Evolutionary conservation across 2,113 vertebrate genomes (phyloP).

Genomic region (Gadus chalcogrammus): DNA sequence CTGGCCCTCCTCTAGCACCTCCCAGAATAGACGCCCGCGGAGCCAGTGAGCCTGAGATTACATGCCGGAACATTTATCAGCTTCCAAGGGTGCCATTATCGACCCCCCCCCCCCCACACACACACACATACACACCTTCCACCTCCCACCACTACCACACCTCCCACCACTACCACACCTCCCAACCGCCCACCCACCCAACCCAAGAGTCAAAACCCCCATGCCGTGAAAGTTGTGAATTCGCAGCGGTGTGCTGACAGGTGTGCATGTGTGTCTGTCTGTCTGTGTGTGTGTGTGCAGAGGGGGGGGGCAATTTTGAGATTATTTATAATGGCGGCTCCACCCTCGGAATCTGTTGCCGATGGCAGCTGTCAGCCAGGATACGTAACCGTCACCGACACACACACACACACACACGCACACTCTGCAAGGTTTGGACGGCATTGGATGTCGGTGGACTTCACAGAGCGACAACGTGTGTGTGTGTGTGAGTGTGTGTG

Average conservation of each 20-base stretch:
- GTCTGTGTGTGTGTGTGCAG: too few species aligned
- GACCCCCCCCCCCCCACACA: too few species aligned
- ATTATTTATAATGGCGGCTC: constrained; percentile 70
- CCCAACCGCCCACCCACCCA: too few species aligned
- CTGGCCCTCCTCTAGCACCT: constrained; percentile 43
- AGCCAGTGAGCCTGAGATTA: constrained; percentile 51
- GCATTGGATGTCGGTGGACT: too few species aligned
- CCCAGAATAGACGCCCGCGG: constrained; percentile 54
- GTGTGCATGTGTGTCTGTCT: too few species aligned
- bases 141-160: too few species aligned
- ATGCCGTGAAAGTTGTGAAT: constrained; percentile 53
- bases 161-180: too few species aligned
- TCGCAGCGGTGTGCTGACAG: constrained; percentile 13
- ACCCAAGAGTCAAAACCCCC: constrained; percentile 9
- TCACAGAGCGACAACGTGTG: too few species aligned
- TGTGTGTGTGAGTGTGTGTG: too few species aligned
- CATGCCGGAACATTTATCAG: constrained; percentile 64
- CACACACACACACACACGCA: neutral
- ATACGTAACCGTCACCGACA: constrained; percentile 31
- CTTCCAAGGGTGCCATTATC: constrained; percentile 71
- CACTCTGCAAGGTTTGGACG: too few species aligned
- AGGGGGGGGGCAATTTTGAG: constrained; percentile 53
- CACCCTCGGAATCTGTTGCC: constrained; percentile 42
- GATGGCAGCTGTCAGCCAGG: constrained; percentile 52
- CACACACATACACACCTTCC: too few species aligned